phyloP scores from a whole-genome alignment of 2,888 invertebrate genomes.

The Tuberolachnus salignus region DNA sequence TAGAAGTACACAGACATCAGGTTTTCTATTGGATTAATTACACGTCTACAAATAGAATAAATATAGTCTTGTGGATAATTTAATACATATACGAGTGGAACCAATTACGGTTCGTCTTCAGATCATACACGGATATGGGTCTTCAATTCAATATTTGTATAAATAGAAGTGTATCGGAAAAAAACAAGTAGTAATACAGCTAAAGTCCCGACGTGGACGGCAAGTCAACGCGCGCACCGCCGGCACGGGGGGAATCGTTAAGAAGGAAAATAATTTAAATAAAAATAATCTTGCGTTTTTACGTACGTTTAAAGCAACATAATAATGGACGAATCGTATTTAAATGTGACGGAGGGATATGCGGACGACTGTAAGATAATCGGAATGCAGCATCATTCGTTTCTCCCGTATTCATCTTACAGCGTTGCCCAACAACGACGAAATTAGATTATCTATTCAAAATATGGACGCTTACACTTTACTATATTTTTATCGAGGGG shows the following conservation, averaged over 20 bases:
- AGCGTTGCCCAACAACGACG: background rate
- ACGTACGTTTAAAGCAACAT: background rate
- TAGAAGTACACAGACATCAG: conserved; percentile 61
- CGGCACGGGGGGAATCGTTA: too few species aligned
- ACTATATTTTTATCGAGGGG: conserved; percentile 4
- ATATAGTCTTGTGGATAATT: conserved; percentile 60
- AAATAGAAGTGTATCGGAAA: background rate
- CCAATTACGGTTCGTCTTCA: conserved; percentile 60
- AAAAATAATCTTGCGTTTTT: background rate
- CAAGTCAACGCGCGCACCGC: too few species aligned
- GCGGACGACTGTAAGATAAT: background rate
- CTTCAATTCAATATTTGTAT: background rate
- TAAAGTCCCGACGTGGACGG: too few species aligned
- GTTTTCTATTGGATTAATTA: conserved; percentile 61
- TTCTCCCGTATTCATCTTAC: background rate
- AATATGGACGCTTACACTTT: conserved; percentile 2
- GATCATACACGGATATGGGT: conserved; percentile 32
- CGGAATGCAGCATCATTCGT: background rate
- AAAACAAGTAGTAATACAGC: too few species aligned
- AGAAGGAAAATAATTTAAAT: background rate
- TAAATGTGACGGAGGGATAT: background rate
- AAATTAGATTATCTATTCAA: too few species aligned
- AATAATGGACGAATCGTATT: background rate
- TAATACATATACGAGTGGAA: conserved; percentile 61
- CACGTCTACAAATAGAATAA: conserved; percentile 57